These are phyloP conservation scores for Nerophis ophidion DNA, from an alignment of 2,113 vertebrate species.

Conservation along the genomic window DNA sequence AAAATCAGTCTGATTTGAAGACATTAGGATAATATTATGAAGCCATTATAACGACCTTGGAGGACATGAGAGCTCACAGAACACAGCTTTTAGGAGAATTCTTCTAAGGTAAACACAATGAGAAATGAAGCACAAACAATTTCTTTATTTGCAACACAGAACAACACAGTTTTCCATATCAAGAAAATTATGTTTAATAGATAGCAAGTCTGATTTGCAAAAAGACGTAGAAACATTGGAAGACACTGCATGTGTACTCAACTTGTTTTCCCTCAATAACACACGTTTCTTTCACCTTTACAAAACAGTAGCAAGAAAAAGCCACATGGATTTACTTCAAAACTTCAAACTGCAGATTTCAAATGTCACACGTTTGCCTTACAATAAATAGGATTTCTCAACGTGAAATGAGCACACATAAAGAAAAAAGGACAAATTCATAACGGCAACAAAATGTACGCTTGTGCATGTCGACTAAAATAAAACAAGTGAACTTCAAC, in stretches of 20 bases:
- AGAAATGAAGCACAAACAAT: not conserved
- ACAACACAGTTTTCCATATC: slow-evolving; percentile 41
- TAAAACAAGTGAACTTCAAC: slow-evolving; percentile 47
- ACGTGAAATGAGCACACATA: slow-evolving; percentile 64
- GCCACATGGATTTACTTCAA: slow-evolving; percentile 43
- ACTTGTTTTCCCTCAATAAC: slow-evolving; percentile 57
- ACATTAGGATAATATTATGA: too few species aligned
- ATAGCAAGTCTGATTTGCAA: slow-evolving; percentile 65
- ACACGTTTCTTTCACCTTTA: slow-evolving; percentile 24
- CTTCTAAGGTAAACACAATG: too few species aligned
- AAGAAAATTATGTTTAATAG: slow-evolving; percentile 60
- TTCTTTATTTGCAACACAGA: slow-evolving; percentile 7
- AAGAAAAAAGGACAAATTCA: slow-evolving; percentile 46
- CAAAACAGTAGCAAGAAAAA: slow-evolving; percentile 46
- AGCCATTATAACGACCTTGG: too few species aligned
- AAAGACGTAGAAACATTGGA: slow-evolving; percentile 68
- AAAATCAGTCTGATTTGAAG: too few species aligned
- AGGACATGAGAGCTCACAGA: too few species aligned
- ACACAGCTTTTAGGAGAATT: too few species aligned
- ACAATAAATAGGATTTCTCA: slow-evolving; percentile 74
- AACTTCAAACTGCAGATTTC: slow-evolving; percentile 58
- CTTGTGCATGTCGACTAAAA: slow-evolving; percentile 61
- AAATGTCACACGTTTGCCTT: slow-evolving; percentile 63
- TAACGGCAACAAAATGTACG: slow-evolving; percentile 55
- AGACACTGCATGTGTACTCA: slow-evolving; percentile 57